Base-by-base conservation (phyloP, 1,140 invertebrate species). In the Dufourea novaeangliae region DNA sequence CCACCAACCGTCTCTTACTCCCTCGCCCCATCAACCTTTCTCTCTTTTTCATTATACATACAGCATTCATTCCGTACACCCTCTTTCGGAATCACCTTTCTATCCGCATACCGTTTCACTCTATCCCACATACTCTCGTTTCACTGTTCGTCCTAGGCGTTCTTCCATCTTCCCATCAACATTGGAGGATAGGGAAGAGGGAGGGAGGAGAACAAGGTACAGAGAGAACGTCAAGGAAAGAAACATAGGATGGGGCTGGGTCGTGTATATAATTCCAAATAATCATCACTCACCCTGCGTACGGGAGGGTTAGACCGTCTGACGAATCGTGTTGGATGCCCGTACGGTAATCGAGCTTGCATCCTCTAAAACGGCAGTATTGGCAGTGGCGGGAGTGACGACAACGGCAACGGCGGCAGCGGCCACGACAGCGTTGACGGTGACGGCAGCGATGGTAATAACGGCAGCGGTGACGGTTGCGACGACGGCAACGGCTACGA, bases 351-450 rank as follows among this genome's bases (percentile, higher is more conserved):
- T 57, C 66, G 32, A 68, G 56, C 46, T 72, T 39, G 77, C 25
- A 32, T 25, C 77, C 67, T 83, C 70, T 37, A 54, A 52, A 82
- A 85, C 79, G 84, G 79, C 79, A 79, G 82, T 85, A 76, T 80
- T 79, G 79, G 83, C 82, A 84, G 84, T 84, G 82, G 71, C 46
- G 70, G 66, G 20, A 50, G 20, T 12, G 34, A 37, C 10, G 59
- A 7, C 29, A 22, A 25, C 25, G 39, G 41, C 34, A 22, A 14
- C 12, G 27, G 25, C n/a, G 32, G 14, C 11, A 63, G 1, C n/a
- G 57, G 12, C 12, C 32, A 25, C 50, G 27, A 25, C 25, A 20
- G 22, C 20, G 56, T 6, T 17, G n/a, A 27, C n/a, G 8, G 22
- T 14, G 34, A 7, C n/a, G 34, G 25, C 32, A 34, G 32, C n/a